Evolutionary conservation across 2,888 invertebrate species (phyloP), one percentile per base, ranked within the genome.

Genomic region (Trachelus stipa): DNA sequence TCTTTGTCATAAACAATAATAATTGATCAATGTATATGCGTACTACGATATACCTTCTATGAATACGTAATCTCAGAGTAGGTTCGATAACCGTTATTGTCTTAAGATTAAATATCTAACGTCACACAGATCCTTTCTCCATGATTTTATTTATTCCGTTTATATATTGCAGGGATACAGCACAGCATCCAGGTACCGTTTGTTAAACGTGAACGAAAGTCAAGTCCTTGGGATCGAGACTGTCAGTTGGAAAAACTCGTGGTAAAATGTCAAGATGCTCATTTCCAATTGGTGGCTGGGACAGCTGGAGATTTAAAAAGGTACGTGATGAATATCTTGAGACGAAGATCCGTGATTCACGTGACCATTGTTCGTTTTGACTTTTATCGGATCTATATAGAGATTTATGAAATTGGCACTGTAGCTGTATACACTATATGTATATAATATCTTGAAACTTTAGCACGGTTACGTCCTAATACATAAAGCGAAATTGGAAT

Each of bases 401-500:
- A 23, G 56, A 56, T 56, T 23, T 6, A 56, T 23, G 23, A 56
- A 56, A 56, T 56, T 56, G 9, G 56, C 56, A 23, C 15, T 56
- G 1, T 56, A 56, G 9, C 15, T 56, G 6, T 69, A 56, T 74
- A 76, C 12, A 75, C 77, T 76, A 23, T 23, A 6, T 23, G 15
- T 6, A 23, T 40, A 40, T 56, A 40, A 12, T 37, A 4, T 23
- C 23, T 23, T 56, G 56, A 56, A 56, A 23, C 23, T 23, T 56
- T 23, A 23, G 56, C 56, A 56, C 56, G 56, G 56, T 56, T 56
- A 23, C 23, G 56, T 56, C 9, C 23, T 23, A 56, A 56, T 56
- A 9, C 23, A 9, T 56, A 56, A 56, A 56, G 23, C 56, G 23
- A 56, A 56, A 56, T 56, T 75, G 68, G 76, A 76, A 77, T 73